A percentile compares a stretch with the other conserved stretches of the same genome.
phyloP scores from a whole-genome alignment of 2,797 vertebrate species.

The Leptoclinus maculatus region DNA sequence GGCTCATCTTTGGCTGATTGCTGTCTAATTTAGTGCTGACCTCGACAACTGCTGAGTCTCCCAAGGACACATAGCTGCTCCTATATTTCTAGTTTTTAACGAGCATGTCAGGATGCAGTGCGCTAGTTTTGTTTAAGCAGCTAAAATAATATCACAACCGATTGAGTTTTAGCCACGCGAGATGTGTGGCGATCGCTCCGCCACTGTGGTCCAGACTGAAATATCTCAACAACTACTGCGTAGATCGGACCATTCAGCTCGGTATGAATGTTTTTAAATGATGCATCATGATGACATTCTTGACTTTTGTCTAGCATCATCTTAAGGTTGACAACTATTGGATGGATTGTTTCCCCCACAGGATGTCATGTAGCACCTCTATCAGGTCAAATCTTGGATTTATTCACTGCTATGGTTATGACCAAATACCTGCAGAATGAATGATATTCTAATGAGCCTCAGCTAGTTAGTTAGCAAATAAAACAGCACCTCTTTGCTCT shows the following conservation, averaged over 20 bases:
- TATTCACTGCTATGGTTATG: neutral
- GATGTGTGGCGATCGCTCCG: neutral
- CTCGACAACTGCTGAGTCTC: constrained; percentile 41
- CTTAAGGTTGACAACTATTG: neutral
- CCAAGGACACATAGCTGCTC: constrained; percentile 43
- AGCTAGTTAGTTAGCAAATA: neutral
- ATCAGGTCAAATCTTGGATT: neutral
- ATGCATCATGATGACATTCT: neutral
- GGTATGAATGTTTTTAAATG: neutral
- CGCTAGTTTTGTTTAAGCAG: constrained; percentile 6
- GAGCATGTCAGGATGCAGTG: constrained; percentile 10
- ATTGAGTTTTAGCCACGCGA: neutral
- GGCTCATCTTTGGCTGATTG: constrained; percentile 61
- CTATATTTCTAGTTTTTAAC: constrained; percentile 46
- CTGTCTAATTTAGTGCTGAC: constrained; percentile 67
- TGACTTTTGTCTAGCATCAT: neutral
- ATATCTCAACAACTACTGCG: neutral
- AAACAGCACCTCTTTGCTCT: neutral
- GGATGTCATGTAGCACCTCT: neutral
- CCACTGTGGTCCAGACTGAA: neutral
- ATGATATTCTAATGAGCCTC: neutral
- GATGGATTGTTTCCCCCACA: neutral
- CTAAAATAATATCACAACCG: constrained; percentile 2
- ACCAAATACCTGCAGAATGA: neutral
- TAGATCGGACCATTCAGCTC: neutral